phyloP scores from a whole-genome alignment of 2,888 invertebrate species.

The Halictus quadricinctus region DNA sequence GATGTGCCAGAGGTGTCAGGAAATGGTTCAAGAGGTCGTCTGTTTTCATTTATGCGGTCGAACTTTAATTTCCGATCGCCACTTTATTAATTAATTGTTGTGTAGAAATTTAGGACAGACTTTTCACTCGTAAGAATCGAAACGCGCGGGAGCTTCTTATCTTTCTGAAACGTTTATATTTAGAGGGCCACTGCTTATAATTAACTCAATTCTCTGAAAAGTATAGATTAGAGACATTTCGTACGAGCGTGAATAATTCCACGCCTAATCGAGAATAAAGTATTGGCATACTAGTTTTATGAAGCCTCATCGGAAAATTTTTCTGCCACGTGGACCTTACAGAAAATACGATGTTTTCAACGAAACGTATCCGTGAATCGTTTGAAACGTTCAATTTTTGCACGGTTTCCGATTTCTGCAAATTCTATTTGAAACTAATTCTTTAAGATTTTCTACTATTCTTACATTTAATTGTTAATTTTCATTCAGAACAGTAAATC shows the following conservation, averaged over 20 bases:
- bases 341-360: no score
- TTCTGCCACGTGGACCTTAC: background rate
- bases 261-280: background rate
- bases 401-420: background rate
- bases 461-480: background rate
- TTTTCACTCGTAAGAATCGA: background rate
- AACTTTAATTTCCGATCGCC: background rate
- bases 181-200: slow-evolving; percentile 18
- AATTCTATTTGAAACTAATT: background rate
- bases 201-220: slow-evolving; percentile 8
- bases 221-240: background rate
- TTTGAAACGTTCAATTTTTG: background rate
- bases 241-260: background rate
- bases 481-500: no score
- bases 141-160: slow-evolving; percentile 11
- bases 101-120: background rate
- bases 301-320: background rate
- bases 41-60: background rate
- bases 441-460: background rate
- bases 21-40: background rate
- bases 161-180: slow-evolving; percentile 2
- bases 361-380: no score
- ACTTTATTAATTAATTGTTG: no score
- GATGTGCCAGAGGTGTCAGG: background rate
- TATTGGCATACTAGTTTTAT: background rate